Percentiles rank a stretch among this genome's conserved stretches.
These are phyloP conservation scores for Rachycentron canadum DNA, from an alignment of 2,797 vertebrate genomes.

Conservation along the genomic window DNA sequence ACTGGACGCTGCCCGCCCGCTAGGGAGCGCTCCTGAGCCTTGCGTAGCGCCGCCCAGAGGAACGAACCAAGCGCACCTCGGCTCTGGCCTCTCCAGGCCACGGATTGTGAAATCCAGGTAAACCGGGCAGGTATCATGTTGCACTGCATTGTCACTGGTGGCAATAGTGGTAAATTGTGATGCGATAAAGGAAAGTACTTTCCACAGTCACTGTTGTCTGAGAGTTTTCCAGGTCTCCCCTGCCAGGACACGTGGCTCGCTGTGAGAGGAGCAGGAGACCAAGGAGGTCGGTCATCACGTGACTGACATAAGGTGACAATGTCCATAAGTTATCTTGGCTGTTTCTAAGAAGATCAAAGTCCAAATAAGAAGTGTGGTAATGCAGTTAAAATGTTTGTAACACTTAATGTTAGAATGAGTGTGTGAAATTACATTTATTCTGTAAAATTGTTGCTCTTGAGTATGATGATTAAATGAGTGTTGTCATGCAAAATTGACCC, in stretches of 20 bases:
- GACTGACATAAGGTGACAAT: conserved; percentile 69
- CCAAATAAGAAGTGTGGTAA: background rate
- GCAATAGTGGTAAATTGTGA: conserved; percentile 48
- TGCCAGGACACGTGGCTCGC: conserved; percentile 55
- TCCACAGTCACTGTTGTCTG: conserved; percentile 80
- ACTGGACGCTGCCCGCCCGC: conserved; percentile 75
- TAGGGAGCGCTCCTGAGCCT: conserved; percentile 72
- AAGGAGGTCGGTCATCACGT: conserved; percentile 42
- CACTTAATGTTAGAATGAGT: too few species aligned
- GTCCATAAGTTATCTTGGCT: background rate
- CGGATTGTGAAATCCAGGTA: conserved; percentile 83
- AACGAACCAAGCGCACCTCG: conserved; percentile 64
- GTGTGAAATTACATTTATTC: background rate
- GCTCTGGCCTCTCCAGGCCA: conserved; percentile 48
- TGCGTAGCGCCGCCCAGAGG: conserved; percentile 63
- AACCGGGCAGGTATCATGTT: conserved; percentile 76
- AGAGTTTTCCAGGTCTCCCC: conserved; percentile 80
- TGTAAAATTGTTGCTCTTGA: background rate
- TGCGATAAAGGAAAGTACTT: conserved; percentile 42
- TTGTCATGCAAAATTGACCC: background rate
- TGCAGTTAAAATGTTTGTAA: background rate
- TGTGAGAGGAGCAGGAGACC: conserved; percentile 48
- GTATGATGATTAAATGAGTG: background rate
- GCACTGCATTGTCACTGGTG: conserved; percentile 54
- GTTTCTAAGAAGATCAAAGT: background rate